Percentiles rank a stretch among this genome's conserved stretches.
Conservation (phyloP, 1,140 invertebrate species). For the Trialeurodes vaporariorum region DNA sequence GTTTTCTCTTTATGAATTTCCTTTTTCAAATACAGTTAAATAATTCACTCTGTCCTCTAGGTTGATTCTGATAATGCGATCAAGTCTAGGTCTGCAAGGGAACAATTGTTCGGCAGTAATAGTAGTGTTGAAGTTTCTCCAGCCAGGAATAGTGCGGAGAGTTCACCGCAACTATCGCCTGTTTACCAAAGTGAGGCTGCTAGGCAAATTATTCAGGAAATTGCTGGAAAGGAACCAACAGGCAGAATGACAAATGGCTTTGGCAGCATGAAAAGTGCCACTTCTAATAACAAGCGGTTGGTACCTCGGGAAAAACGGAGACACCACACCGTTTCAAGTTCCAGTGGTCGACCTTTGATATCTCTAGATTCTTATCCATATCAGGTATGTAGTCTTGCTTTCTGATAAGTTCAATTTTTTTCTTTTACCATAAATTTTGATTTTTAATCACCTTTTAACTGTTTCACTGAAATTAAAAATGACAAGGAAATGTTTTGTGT, state of each 20-base stretch:
- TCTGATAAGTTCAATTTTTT: too few species aligned
- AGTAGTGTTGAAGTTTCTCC: slow-evolving; percentile 12
- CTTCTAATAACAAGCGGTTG: slow-evolving; percentile 35
- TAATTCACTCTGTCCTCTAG: too few species aligned
- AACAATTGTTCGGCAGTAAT: slow-evolving; percentile 34
- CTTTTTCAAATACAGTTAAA: too few species aligned
- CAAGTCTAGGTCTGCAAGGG: slow-evolving; percentile 31
- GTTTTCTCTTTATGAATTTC: too few species aligned
- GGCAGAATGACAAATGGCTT: slow-evolving; percentile 23
- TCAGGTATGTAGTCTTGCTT: too few species aligned
- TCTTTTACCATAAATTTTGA: too few species aligned
- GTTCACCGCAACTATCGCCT: slow-evolving; percentile 34
- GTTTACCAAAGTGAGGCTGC: slow-evolving; percentile 76
- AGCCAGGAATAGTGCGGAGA: slow-evolving; percentile 21
- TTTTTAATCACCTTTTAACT: too few species aligned
- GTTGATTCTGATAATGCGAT: slow-evolving; percentile 21
- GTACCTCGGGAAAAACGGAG: slow-evolving; percentile 68
- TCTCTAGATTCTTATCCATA: slow-evolving; percentile 12
- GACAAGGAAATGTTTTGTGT: too few species aligned
- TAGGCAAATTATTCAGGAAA: slow-evolving; percentile 66
- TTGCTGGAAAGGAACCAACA: slow-evolving; percentile 20
- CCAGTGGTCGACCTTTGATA: slow-evolving; percentile 33
- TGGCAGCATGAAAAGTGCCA: slow-evolving; percentile 34
- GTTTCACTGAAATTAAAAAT: too few species aligned
- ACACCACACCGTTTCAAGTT: slow-evolving; percentile 75